Base-by-base conservation (phyloP, 1,140 invertebrate genomes). In the Cydia fagiglandana region DNA sequence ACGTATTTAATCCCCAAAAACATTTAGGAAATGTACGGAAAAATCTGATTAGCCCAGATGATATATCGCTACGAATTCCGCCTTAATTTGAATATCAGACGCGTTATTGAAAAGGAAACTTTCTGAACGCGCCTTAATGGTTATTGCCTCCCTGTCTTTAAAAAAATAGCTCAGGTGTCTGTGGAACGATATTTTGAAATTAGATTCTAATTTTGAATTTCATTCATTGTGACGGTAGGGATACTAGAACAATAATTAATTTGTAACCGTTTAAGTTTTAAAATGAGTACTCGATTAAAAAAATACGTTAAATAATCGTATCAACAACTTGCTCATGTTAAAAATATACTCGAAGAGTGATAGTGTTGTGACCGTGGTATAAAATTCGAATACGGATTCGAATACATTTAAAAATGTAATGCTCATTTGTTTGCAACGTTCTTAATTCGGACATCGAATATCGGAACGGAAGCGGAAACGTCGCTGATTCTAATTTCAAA, bases 61-160 rank as follows among this genome's bases (percentile, higher is more conserved):
- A 92, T 92, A 90, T 91, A 92, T 90, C 82, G 91, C 81, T 77
- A 78, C 76, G 84, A 85, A 87, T 86, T 86, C 83, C 79, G 83
- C 85, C 84, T 87, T 91, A 89, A 92, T 92, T 92, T 92, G 90
- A 92, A 92, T 92, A 91, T 91, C 88, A 90, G 88, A 91, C 89
- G 88, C 88, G 89, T 91, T 92, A 92, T 92, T 92, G 91, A 92
- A 92, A 91, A 92, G 88, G 87, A 91, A 92, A 91, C 84, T 92
- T 92, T 86, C 75, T 74, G 86, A 86, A 88, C 84, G 87, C 86
- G 86, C 88, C 85, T 87, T 91, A 92, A 92, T 88, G 91, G 91
- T 92, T 92, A 92, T 92, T 92, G 89, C 91, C 76, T 85, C 84
- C 87, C 85, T 87, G 85, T 91, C 88, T 88, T 80, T 70, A 70